Base-by-base conservation (phyloP, 2,113 vertebrate genomes). In the Callithrix jacchus region DNA sequence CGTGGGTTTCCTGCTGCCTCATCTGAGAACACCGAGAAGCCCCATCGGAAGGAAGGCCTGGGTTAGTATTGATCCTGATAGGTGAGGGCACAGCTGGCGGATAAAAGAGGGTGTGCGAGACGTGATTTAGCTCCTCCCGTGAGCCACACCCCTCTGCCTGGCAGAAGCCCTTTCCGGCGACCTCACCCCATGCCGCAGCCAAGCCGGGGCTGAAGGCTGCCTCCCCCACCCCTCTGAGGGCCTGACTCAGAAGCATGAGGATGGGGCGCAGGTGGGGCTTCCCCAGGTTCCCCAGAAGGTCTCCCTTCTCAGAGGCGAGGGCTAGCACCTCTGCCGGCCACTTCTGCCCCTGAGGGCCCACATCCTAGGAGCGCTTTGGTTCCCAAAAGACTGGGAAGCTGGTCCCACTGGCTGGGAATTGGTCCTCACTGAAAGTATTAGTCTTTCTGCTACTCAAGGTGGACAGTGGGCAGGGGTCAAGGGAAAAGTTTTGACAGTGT, bases 61-160 rank as follows among this genome's bases (percentile, higher is more conserved):
- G 0, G 0, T 8, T 40, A 30, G 3, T 25, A 20, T 27, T 32
- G 3, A 84, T 66, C 27, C 68, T 27, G 68, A 35, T 10, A 35
- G 68, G 35, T 13, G 47, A 27, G 74, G 66, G 6, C 9, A 35
- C 73, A 37, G 80, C 91, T 27, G 16, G 73, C 73, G 9, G 58
- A 4, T 47, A 8, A 35, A 88, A 83, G 37, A 40, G 61, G 74
- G 52, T n/a, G 73, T 27, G 3, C 0, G 5, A 9, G 58, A 45
- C 5, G 27, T 5, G 45, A 56, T 83, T 54, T n/a, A 14, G 0
- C 49, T 92, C 71, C 80, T 18, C 45, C 85, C 49, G 0, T 13
- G 35, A 42, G 32, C 21, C 0, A 0, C 52, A 30, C 52, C 3
- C 56, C 30, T 0, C 7, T 27, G 23, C n/a, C 45, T 66, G 6